Evolutionary conservation across 2,113 vertebrate genomes (phyloP).

Genomic region (Caranx ignobilis): DNA sequence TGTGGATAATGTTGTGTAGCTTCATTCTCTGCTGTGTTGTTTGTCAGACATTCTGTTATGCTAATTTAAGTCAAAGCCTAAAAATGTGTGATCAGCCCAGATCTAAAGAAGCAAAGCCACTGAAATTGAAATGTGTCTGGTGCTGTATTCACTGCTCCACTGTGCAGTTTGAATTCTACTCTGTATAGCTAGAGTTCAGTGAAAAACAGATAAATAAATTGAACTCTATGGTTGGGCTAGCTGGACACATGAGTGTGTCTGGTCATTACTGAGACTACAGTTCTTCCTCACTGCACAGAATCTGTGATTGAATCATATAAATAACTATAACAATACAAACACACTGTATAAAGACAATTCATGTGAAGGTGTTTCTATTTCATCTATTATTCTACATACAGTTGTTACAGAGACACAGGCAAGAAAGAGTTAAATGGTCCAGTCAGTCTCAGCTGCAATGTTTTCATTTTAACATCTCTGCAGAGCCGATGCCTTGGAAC

Average conservation of each 20-base stretch:
- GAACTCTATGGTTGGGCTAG: not conserved
- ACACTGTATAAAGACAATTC: too few relatives aligned
- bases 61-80: too few relatives aligned
- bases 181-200: not conserved
- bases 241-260: too few relatives aligned
- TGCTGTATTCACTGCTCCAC: not conserved
- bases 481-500: not conserved
- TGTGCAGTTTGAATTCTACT: not conserved
- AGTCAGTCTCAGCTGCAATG: not conserved
- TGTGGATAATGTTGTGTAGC: too few relatives aligned
- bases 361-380: too few relatives aligned
- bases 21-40: too few relatives aligned
- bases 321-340: not conserved
- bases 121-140: not conserved
- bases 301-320: not conserved
- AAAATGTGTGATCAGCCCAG: too few relatives aligned
- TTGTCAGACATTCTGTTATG: too few relatives aligned
- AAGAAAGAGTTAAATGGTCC: too few relatives aligned
- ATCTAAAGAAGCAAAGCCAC: not conserved
- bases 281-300: not conserved
- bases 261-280: not conserved
- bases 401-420: too few relatives aligned
- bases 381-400: too few relatives aligned
- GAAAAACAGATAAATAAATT: not conserved
- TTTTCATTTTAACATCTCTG: not conserved